A percentile compares a stretch with the other conserved stretches of the same genome.
These are phyloP conservation scores for Bombus breviceps DNA, from an alignment of 1,140 invertebrate species.

Conservation along the genomic window DNA sequence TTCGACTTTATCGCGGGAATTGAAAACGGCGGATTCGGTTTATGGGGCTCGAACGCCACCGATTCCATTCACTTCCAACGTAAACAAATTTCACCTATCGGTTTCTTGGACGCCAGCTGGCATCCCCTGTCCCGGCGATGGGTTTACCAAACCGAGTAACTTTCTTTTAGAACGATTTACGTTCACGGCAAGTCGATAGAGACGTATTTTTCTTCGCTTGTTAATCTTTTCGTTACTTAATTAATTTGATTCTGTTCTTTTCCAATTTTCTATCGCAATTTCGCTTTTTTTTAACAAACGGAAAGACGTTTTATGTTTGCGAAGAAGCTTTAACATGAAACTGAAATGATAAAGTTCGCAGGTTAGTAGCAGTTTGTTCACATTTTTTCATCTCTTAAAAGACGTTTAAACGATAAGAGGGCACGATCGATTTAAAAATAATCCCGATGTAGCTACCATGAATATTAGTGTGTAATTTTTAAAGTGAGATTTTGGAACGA, in stretches of 20 bases:
- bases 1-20: slow-evolving; percentile 58
- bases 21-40: neutral
- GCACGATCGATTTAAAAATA: too few species aligned
- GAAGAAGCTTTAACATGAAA: neutral
- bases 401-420: neutral
- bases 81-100: slow-evolving; percentile 34
- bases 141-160: neutral
- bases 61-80: neutral
- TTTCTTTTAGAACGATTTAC: neutral
- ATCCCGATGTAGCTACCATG: too few species aligned
- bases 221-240: neutral
- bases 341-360: too few species aligned
- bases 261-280: neutral
- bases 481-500: too few species aligned
- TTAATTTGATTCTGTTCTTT: neutral
- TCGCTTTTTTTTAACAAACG: neutral
- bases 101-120: neutral
- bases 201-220: neutral
- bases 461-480: neutral
- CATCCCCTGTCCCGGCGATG: neutral
- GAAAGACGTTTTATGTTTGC: neutral
- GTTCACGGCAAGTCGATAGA: neutral
- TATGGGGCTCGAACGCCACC: neutral
- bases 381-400: neutral
- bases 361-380: too few species aligned